Evolutionary conservation across 2,888 invertebrate genomes (phyloP).

Genomic region (Mellilla xanthometata): DNA sequence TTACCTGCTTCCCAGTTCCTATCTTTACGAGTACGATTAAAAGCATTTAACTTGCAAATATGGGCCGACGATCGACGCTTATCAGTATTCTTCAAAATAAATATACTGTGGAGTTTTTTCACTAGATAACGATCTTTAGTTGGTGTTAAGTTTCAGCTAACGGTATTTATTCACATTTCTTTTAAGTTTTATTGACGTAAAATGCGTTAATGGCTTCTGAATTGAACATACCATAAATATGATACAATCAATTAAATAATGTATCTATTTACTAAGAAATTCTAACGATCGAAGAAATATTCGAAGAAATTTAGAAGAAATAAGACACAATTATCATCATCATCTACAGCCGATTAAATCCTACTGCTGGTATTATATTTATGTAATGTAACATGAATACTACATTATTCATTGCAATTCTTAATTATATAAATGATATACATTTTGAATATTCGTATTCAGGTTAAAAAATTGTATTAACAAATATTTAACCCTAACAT

Average conservation of each 20-base stretch:
- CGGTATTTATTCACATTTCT: slow-evolving; percentile 19
- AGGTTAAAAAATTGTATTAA: no score
- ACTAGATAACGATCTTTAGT: slow-evolving; percentile 26
- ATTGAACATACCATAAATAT: slow-evolving; percentile 17
- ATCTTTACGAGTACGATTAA: slow-evolving; percentile 17
- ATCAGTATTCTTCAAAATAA: slow-evolving; percentile 47
- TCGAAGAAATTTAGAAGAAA: no score
- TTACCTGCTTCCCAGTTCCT: slow-evolving; percentile 9
- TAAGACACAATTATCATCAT: no score
- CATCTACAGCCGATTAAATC: no score
- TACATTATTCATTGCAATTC: no score
- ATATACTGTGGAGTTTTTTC: slow-evolving; percentile 31
- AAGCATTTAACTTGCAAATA: slow-evolving; percentile 20
- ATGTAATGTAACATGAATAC: no score
- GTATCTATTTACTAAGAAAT: no score
- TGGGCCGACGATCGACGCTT: slow-evolving; percentile 29
- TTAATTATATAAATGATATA: no score
- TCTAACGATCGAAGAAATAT: no score
- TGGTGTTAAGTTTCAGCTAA: slow-evolving; percentile 30
- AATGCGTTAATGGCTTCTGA: slow-evolving; percentile 21
- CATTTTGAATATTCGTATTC: no score
- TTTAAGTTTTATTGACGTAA: slow-evolving; percentile 25
- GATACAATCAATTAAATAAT: not conserved
- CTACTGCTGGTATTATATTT: no score
- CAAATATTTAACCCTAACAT: no score